These are phyloP conservation scores for Dicrostonyx torquatus DNA, from an alignment of 2,797 vertebrate genomes.

Conservation along the genomic window DNA sequence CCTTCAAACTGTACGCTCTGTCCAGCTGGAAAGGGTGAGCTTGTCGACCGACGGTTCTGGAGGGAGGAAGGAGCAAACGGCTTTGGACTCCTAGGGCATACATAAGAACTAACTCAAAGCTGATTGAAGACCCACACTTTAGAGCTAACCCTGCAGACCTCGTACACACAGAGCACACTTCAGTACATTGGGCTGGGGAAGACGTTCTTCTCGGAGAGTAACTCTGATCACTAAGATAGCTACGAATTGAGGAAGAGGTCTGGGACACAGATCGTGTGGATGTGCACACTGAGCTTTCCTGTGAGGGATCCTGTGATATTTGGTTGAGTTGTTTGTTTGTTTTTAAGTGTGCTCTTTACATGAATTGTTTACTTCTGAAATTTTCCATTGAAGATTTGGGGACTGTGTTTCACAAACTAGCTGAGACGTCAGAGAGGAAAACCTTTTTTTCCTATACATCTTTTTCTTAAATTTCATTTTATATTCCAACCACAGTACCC, in stretches of 20 bases:
- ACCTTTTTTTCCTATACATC: too few species aligned
- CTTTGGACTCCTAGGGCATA: not conserved
- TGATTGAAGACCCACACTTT: not conserved
- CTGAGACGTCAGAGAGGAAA: not conserved
- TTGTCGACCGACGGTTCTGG: too few species aligned
- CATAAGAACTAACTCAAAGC: not conserved
- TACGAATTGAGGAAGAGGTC: not conserved
- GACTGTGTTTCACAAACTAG: not conserved
- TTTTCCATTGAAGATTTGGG: not conserved
- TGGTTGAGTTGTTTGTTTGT: not conserved
- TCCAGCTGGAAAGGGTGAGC: not conserved
- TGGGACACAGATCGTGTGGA: not conserved
- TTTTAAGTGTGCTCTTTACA: not conserved
- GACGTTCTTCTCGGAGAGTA: not conserved
- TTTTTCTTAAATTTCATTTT: too few species aligned
- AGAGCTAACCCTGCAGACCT: not conserved
- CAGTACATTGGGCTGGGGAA: not conserved
- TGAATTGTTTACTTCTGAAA: not conserved
- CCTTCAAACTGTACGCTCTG: not conserved
- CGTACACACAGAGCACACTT: not conserved
- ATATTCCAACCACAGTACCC: too few species aligned
- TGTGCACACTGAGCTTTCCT: not conserved
- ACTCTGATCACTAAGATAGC: not conserved
- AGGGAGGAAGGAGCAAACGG: not conserved
- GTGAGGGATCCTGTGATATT: not conserved